phyloP scores from a whole-genome alignment of 2,797 vertebrate genomes.

The Urophycis tenuis region DNA sequence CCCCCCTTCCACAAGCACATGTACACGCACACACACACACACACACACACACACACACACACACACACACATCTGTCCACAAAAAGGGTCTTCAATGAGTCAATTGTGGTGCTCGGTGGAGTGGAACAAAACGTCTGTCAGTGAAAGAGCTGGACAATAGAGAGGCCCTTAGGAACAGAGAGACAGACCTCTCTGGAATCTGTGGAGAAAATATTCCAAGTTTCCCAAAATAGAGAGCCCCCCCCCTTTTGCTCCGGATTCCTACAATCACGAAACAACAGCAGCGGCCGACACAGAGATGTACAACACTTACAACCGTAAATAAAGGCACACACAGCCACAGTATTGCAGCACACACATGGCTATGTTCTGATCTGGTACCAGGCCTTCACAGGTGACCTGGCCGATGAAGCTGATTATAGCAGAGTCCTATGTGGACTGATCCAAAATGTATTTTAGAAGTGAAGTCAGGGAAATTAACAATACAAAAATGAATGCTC shows the following conservation, averaged over 20 bases:
- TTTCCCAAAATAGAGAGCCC: slow-evolving; percentile 38
- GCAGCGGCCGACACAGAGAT: background rate
- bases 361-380: too few relatives aligned
- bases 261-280: background rate
- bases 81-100: slow-evolving; percentile 57
- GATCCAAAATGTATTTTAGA: too few relatives aligned
- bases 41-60: slow-evolving; percentile 21
- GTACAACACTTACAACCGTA: slow-evolving; percentile 9
- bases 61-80: slow-evolving; percentile 12
- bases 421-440: too few relatives aligned
- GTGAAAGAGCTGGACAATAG: slow-evolving; percentile 57
- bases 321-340: slow-evolving; percentile 9
- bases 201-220: slow-evolving; percentile 52
- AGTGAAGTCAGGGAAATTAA: background rate
- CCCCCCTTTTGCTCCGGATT: slow-evolving; percentile 4
- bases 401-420: too few relatives aligned
- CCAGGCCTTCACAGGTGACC: too few relatives aligned
- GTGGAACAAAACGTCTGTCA: slow-evolving; percentile 50
- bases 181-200: slow-evolving; percentile 49
- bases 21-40: slow-evolving; percentile 4
- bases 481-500: too few relatives aligned
- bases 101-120: slow-evolving; percentile 57
- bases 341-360: background rate
- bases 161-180: slow-evolving; percentile 48
- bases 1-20: slow-evolving; percentile 17